A percentile compares a stretch with the other conserved stretches of the same genome.
These are phyloP conservation scores for Drosophila bunnanda DNA, from an alignment of 2,888 invertebrate genomes.

Conservation along the genomic window DNA sequence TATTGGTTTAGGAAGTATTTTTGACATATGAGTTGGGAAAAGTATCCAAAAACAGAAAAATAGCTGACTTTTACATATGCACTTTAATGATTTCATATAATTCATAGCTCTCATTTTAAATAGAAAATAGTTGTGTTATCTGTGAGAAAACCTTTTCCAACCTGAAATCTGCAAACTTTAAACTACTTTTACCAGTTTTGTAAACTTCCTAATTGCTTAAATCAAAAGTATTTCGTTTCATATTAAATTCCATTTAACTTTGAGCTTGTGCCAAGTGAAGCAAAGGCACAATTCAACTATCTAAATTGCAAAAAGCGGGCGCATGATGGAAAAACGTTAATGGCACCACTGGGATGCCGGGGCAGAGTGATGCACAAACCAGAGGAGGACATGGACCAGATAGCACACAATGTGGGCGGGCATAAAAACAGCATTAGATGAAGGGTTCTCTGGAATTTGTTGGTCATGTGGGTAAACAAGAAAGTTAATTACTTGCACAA, in stretches of 20 bases:
- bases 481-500: constrained; percentile 39
- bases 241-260: constrained; percentile 31
- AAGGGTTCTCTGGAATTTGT: constrained; percentile 38
- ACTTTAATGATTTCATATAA: neutral
- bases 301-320: constrained; percentile 25
- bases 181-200: neutral
- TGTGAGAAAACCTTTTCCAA: neutral
- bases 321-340: constrained; percentile 34
- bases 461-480: constrained; percentile 41
- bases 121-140: neutral
- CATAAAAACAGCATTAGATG: constrained; percentile 27
- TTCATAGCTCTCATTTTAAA: neutral
- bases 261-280: constrained; percentile 3
- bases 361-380: constrained; percentile 1
- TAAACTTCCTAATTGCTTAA: neutral
- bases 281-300: constrained; percentile 21
- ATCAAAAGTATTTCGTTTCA: neutral
- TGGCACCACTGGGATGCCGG: constrained; percentile 34
- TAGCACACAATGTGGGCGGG: constrained; percentile 12
- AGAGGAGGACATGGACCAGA: constrained; percentile 13
- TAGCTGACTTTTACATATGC: neutral
- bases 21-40: neutral
- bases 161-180: neutral
- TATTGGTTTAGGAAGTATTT: neutral
- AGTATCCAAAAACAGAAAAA: neutral